Base-by-base conservation (phyloP, 1,140 invertebrate genomes). In the Orussus abietinus region DNA sequence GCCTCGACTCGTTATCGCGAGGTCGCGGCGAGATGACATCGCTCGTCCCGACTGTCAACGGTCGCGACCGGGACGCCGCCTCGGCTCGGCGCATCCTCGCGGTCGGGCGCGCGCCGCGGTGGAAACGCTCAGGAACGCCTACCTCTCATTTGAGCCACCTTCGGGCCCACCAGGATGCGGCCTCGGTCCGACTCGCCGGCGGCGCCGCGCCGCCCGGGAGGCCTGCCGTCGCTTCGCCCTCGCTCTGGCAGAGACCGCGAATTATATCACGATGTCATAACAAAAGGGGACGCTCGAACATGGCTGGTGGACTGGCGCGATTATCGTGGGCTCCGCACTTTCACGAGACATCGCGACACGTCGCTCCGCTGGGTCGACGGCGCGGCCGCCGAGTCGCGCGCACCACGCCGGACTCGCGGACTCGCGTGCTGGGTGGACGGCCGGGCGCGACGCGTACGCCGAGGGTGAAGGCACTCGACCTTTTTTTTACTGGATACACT, bases 141-240 rank as follows among this genome's bases (percentile, higher is more conserved):
- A 62, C 59, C 59, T 62, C 51, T 62, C 59, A 62, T 62, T 61
- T 61, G 61, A 61, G 52, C 38, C 44, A 48, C 45, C n/a, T n/a
- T n/a, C n/a, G n/a, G n/a, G n/a, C n/a, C n/a, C n/a, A n/a, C n/a
- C n/a, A n/a, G n/a, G n/a, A n/a, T n/a, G n/a, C n/a, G n/a, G n/a
- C n/a, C n/a, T n/a, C n/a, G n/a, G n/a, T n/a, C n/a, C n/a, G n/a
- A n/a, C n/a, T n/a, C n/a, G n/a, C n/a, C n/a, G n/a, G n/a, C n/a
- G n/a, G n/a, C n/a, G n/a, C n/a, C n/a, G n/a, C n/a, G n/a, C n/a
- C n/a, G n/a, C n/a, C n/a, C n/a, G n/a, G n/a, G n/a, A n/a, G n/a
- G n/a, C n/a, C n/a, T n/a, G n/a, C n/a, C n/a, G n/a, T n/a, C n/a
- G n/a, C n/a, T n/a, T n/a, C n/a, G n/a, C n/a, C n/a, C n/a, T n/a